Percentiles rank a stretch among this genome's conserved stretches.
These are phyloP conservation scores for Scaptomyza cyrtandrae DNA, from an alignment of 2,888 invertebrate species.

Conservation along the genomic window DNA sequence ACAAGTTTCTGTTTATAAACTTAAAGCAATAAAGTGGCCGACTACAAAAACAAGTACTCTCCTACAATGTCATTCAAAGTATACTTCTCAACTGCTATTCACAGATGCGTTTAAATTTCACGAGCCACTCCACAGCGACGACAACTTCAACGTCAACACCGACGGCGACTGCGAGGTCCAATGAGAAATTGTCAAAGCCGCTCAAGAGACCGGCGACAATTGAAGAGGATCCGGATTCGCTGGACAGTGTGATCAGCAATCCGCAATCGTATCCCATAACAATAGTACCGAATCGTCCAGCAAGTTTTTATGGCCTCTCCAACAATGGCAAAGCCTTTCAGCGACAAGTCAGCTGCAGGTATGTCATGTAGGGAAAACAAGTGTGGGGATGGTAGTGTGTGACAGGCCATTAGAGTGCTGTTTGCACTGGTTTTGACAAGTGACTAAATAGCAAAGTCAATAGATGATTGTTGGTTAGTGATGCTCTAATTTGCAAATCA, in stretches of 20 bases:
- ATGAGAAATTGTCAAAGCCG: conserved; percentile 57
- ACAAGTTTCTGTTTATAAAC: conserved; percentile 45
- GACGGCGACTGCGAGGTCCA: conserved; percentile 22
- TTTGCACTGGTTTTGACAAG: conserved; percentile 35
- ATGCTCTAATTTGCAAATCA: conserved; percentile 56
- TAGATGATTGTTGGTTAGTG: conserved; percentile 45
- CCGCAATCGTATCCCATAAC: conserved; percentile 84
- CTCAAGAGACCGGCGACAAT: conserved; percentile 78
- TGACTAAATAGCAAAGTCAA: conserved; percentile 55
- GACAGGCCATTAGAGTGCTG: conserved; percentile 31
- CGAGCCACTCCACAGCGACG: conserved; percentile 53
- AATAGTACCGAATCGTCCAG: conserved; percentile 83
- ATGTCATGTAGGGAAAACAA: conserved; percentile 39
- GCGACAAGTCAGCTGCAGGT: conserved; percentile 83
- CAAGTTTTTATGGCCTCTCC: conserved; percentile 81
- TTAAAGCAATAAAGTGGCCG: conserved; percentile 22
- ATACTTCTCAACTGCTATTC: conserved; percentile 36
- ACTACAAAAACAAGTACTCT: background rate
- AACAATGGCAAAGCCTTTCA: conserved; percentile 80
- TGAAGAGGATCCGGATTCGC: conserved; percentile 83
- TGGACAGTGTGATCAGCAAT: conserved; percentile 84
- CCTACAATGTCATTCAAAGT: conserved; percentile 17
- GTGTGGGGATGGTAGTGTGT: background rate
- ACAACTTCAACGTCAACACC: conserved; percentile 18
- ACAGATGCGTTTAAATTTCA: conserved; percentile 73